Percentiles rank a stretch among this genome's conserved stretches.
Conservation (phyloP, 2,888 invertebrate species). For the Carabus problematicus region DNA sequence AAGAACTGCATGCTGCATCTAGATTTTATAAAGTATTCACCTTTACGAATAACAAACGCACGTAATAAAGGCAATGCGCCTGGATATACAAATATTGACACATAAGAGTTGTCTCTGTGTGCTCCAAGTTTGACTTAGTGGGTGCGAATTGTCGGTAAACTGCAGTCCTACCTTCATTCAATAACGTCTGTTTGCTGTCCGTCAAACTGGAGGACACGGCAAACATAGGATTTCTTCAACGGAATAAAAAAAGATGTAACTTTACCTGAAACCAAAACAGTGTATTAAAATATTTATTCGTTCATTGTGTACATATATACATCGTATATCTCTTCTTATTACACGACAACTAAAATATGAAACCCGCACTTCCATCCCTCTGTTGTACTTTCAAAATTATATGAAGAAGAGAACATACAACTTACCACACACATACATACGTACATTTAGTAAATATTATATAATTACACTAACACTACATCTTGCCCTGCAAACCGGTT, state of each 20-base stretch:
- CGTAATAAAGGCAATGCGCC: too few species aligned
- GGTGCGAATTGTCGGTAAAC: slow-evolving; percentile 50
- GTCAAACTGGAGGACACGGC: slow-evolving; percentile 24
- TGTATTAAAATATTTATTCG: slow-evolving; percentile 30
- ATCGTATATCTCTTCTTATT: too few species aligned
- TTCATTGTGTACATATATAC: slow-evolving; percentile 11
- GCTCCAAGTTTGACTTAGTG: slow-evolving; percentile 42
- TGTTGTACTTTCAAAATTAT: slow-evolving; percentile 4
- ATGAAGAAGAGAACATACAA: background rate
- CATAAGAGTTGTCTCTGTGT: background rate
- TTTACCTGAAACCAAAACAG: slow-evolving; percentile 39
- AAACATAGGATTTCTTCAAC: slow-evolving; percentile 1
- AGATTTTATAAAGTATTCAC: too few species aligned
- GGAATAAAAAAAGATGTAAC: slow-evolving; percentile 28
- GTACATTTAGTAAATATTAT: background rate
- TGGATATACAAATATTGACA: slow-evolving; percentile 36
- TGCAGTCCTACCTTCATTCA: slow-evolving; percentile 30
- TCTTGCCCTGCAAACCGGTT: too few species aligned
- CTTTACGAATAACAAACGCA: too few species aligned
- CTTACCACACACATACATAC: background rate
- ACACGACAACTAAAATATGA: too few species aligned
- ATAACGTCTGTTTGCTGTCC: slow-evolving; percentile 30
- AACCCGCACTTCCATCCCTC: too few species aligned
- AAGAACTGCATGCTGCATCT: too few species aligned
- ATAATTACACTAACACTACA: too few species aligned